Conservation (phyloP, 2,888 invertebrate species). For the Tipula vernalis region DNA sequence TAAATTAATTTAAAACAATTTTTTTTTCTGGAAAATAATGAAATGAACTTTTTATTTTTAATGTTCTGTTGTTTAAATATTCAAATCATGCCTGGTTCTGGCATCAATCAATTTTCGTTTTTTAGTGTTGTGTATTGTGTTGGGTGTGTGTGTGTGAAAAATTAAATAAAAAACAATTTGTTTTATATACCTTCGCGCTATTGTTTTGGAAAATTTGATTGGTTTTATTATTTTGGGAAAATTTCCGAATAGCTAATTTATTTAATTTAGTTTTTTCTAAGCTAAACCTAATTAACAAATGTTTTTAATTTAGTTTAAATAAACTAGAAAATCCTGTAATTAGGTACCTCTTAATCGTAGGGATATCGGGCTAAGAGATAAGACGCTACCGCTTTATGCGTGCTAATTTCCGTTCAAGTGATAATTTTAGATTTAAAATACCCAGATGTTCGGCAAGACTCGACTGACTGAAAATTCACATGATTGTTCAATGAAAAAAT, state of each 20-base stretch:
- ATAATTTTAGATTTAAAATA: too few relatives aligned
- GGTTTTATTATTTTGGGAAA: background rate
- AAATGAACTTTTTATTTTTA: background rate
- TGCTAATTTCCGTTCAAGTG: too few relatives aligned
- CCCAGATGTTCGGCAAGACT: too few relatives aligned
- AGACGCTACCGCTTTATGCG: too few relatives aligned
- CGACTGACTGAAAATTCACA: too few relatives aligned
- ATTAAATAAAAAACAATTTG: background rate
- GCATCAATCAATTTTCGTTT: background rate
- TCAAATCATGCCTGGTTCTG: background rate
- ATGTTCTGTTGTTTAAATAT: background rate
- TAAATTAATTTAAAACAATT: background rate
- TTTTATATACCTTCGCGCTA: background rate
- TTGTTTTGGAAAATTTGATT: background rate
- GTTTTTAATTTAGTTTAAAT: too few relatives aligned
- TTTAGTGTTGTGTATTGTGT: background rate
- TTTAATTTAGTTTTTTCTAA: too few relatives aligned
- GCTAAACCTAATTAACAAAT: too few relatives aligned
- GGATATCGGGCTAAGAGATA: too few relatives aligned
- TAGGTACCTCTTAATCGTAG: too few relatives aligned
- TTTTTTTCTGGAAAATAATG: background rate
- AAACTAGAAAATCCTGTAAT: too few relatives aligned
- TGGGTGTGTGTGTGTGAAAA: background rate
- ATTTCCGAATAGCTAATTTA: background rate
- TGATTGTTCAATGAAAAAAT: too few relatives aligned